Evolutionary conservation across 2,888 invertebrate genomes (phyloP).

Genomic region (Lycocerus yunnanus): DNA sequence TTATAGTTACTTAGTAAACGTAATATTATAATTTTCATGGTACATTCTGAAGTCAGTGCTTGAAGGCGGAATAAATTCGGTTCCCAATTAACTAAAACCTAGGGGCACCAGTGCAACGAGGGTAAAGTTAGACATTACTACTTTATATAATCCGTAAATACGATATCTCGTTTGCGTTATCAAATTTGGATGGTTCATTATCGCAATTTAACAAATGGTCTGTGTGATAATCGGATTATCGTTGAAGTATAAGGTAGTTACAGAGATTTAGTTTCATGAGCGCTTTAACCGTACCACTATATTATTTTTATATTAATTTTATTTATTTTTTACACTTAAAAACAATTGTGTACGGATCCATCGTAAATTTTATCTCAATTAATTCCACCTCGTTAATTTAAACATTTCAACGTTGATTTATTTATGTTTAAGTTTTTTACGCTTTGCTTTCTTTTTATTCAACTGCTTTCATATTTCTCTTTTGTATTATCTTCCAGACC

Average conservation of each 20-base stretch:
- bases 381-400: slow-evolving; percentile 18
- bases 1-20: slow-evolving; percentile 5
- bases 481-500: slow-evolving; percentile 56
- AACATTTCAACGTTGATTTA: slow-evolving; percentile 38
- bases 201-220: slow-evolving; percentile 54
- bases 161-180: slow-evolving; percentile 52
- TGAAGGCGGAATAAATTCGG: slow-evolving; percentile 50
- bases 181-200: slow-evolving; percentile 56
- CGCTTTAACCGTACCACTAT: not conserved
- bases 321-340: not conserved
- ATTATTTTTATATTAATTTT: not conserved
- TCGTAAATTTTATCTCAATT: not conserved
- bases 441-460: slow-evolving; percentile 43
- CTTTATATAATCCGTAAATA: slow-evolving; percentile 54
- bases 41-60: slow-evolving; percentile 36
- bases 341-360: not conserved
- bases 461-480: slow-evolving; percentile 49
- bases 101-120: slow-evolving; percentile 47
- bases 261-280: slow-evolving; percentile 14
- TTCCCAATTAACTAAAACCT: slow-evolving; percentile 50
- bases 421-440: slow-evolving; percentile 42
- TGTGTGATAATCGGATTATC: slow-evolving; percentile 44
- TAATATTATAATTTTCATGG: slow-evolving; percentile 19
- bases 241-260: slow-evolving; percentile 22
- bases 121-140: slow-evolving; percentile 50